Conservation (phyloP, 64 coral and sea anemone species). For the Actinia tenebrosa region DNA sequence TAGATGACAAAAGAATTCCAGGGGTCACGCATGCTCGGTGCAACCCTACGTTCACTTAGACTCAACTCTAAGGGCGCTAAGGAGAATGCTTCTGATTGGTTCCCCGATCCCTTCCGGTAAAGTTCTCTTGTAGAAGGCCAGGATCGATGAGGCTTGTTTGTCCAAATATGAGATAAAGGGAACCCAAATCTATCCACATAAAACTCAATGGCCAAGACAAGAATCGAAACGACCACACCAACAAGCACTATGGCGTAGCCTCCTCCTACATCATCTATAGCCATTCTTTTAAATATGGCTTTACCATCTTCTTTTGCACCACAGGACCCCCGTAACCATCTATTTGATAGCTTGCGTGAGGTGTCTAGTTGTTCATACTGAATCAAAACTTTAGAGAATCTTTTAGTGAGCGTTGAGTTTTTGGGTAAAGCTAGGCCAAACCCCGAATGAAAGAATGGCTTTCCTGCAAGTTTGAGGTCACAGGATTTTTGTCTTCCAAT, state of each 20-base stretch:
- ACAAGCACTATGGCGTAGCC: slow-evolving; percentile 4
- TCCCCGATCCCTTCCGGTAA: not conserved
- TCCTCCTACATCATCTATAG: slow-evolving; percentile 16
- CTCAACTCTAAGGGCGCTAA: slow-evolving; percentile 19
- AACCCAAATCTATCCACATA: slow-evolving; percentile 40
- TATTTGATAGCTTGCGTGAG: slow-evolving; percentile 8
- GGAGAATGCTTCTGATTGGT: not conserved
- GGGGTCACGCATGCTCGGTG: not conserved
- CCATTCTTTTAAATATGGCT: slow-evolving; percentile 19
- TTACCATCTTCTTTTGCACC: not conserved
- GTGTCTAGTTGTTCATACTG: slow-evolving; percentile 43
- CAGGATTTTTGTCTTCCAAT: slow-evolving; percentile 20
- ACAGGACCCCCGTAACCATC: slow-evolving; percentile 43
- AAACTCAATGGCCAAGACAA: slow-evolving; percentile 14
- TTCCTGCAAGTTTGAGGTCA: slow-evolving; percentile 39
- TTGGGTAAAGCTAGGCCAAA: slow-evolving; percentile 41
- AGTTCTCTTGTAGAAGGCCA: slow-evolving; percentile 10
- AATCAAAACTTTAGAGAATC: slow-evolving; percentile 27
- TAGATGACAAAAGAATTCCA: not conserved
- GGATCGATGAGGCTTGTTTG: slow-evolving; percentile 25
- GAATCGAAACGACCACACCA: not conserved
- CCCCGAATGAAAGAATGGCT: slow-evolving; percentile 56
- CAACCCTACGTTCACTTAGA: slow-evolving; percentile 4
- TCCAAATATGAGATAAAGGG: slow-evolving; percentile 33
- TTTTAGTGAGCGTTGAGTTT: slow-evolving; percentile 35